Evolutionary conservation across 2,797 vertebrate species (phyloP), one percentile per base, ranked within the genome.

Genomic region (Catamblyrhynchus diadema): DNA sequence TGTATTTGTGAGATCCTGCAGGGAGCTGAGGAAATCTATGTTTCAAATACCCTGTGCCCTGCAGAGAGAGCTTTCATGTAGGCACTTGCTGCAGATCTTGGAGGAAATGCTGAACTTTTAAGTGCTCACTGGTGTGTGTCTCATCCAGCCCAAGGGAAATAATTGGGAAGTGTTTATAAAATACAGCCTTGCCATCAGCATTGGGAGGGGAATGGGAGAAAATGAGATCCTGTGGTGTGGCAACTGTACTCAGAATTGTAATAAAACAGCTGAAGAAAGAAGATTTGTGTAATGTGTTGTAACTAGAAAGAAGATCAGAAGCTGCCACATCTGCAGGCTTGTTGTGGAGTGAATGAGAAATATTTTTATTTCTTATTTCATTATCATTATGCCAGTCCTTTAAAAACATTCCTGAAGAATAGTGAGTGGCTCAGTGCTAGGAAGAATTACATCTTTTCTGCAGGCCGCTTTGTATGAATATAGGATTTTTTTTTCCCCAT

Each of bases 1-100:
- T 94, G 42, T 53, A 67, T 97, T 97, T 97, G 96, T 91, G 92
- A 95, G 92, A 93, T 97, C 82, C 95, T 94, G 87, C 37, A 7
- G 95, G 88, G 94, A 97, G 89, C 87, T 1, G 2, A 96, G 87
- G 81, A 97, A 97, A 93, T 93, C 81, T 70, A 2, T 82, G 73
- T 90, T 97, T 85, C 69, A 86, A 93, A 97, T 57, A 90, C 82
- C 14, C 35, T 51, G 70, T 88, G 70, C 88, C 92, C 97, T 90
- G 80, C 88, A 82, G 96, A 95, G 97, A 91, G 51, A 62, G 62
- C 47, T 92, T 90, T 93, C 69, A 44, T 14, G 7, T 24, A 50
- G 72, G 47, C 75, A 50, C 37, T 92, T 0, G 7, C 85, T 86
- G 71, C 89, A 56, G 70, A 79, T 89, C 95, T 84, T 5, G 4